Evolutionary conservation across 2,113 vertebrate species (phyloP).

Genomic region (Apeltes quadracus): DNA sequence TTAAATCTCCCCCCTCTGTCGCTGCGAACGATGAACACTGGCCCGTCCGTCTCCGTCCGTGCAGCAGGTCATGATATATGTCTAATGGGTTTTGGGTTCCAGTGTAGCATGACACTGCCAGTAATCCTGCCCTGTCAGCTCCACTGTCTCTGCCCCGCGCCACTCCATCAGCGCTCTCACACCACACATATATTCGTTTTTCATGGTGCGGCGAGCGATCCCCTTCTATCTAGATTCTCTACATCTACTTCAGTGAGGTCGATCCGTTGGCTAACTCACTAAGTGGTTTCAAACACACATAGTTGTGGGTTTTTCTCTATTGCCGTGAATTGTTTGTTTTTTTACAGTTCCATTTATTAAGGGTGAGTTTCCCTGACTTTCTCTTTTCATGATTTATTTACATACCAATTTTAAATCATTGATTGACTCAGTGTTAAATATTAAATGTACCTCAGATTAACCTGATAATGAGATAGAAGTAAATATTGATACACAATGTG

Average conservation of each 20-base stretch:
- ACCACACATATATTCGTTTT: constrained; percentile 71
- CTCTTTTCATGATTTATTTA: constrained; percentile 18
- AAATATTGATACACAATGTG: constrained; percentile 11
- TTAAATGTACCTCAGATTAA: neutral
- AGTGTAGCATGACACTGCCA: constrained; percentile 65
- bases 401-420: constrained; percentile 6
- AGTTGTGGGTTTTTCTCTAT: neutral
- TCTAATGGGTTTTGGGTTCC: constrained; percentile 68
- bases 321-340: constrained; percentile 1
- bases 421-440: constrained; percentile 7
- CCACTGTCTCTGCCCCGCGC: constrained; percentile 44
- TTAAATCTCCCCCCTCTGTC: neutral
- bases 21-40: constrained; percentile 8
- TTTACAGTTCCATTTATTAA: neutral
- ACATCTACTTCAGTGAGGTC: too few relatives aligned
- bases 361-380: neutral
- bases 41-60: constrained; percentile 45
- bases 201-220: constrained; percentile 60
- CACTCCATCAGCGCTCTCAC: constrained; percentile 63
- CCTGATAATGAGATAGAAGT: neutral
- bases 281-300: constrained; percentile 12
- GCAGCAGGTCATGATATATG: constrained; percentile 70
- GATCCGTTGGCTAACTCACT: too few relatives aligned
- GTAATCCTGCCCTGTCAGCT: constrained; percentile 63
- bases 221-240: constrained; percentile 35